phyloP scores from a whole-genome alignment of 2,797 vertebrate species.

The Propithecus deckenii region DNA sequence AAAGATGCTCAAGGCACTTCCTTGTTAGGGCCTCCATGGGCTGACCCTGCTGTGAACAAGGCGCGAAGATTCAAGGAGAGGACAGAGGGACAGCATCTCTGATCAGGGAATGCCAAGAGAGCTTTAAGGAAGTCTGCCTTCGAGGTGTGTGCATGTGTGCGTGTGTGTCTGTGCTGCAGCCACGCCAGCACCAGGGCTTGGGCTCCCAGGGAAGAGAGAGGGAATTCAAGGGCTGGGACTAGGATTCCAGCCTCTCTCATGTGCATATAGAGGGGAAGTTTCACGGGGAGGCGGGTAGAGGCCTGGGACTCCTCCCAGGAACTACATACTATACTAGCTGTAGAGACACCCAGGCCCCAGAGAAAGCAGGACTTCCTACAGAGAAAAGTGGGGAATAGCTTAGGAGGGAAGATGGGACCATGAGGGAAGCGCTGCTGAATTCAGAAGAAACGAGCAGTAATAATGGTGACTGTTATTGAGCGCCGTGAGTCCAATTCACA shows the following conservation, averaged over 20 bases:
- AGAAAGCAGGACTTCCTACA: neutral
- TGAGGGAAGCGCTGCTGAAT: neutral
- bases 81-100: neutral
- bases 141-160: neutral
- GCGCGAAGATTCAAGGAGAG: neutral
- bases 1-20: neutral
- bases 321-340: neutral
- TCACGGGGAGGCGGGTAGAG: neutral
- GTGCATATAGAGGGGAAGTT: neutral
- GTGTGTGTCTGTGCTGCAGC: neutral
- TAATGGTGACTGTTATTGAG: neutral
- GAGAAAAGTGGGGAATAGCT: neutral
- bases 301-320: neutral
- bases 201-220: neutral
- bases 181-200: neutral
- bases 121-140: neutral
- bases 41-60: neutral
- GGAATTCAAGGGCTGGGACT: neutral
- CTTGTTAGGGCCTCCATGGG: rapidly evolving
- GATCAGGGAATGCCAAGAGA: neutral
- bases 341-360: no score
- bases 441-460: neutral
- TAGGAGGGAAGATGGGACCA: neutral
- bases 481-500: neutral
- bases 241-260: neutral